Base-by-base conservation (phyloP, 1,140 invertebrate species). In the Microvelia longipes region DNA sequence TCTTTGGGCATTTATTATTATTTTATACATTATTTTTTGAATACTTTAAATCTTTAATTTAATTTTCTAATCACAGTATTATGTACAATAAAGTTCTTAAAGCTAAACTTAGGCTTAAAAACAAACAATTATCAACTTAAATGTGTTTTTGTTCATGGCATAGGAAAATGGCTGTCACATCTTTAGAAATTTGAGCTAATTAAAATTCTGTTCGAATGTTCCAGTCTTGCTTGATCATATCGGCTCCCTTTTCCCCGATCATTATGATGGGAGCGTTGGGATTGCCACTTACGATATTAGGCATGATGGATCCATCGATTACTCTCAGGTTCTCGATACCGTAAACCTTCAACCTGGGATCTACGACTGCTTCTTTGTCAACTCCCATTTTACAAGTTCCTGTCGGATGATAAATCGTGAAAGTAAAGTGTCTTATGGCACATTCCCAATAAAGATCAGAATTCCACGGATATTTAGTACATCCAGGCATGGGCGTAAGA, bases 311-410 rank as follows among this genome's bases (percentile, higher is more conserved):
- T 0, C 87, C 89, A 74, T 92, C 90, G 0, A 87, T 85, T 0
- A 91, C 89, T 68, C 90, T 81, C 1, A 91, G 76, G 11, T 87
- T 87, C 0, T 85, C 83, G 0, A 91, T 84, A 0, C 89, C 89
- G 71, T 90, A 85, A 1, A 92, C 88, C 1, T 86, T 82, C 2
- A 93, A 77, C 61, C 90, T 81, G 0, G 88, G 85, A 79, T 94
- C 90, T 0, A 94, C 91, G 0, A 95, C 92, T 0, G 92, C 89
- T 0, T 83, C 85, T 0, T 83, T 82, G 62, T 80, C 83, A 0
- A 89, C 88, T 1, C 93, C 93, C 93, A 94, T 94, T 78, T 91
- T 93, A 73, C 88, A 90, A 0, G 92, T 94, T 0, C 91, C 87
- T 0, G 87, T 85, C 0, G 90, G 90, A 82, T 94, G 91, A 75